Evolutionary conservation across 2,888 invertebrate species (phyloP).

Genomic region (Drosophila maculinotata): DNA sequence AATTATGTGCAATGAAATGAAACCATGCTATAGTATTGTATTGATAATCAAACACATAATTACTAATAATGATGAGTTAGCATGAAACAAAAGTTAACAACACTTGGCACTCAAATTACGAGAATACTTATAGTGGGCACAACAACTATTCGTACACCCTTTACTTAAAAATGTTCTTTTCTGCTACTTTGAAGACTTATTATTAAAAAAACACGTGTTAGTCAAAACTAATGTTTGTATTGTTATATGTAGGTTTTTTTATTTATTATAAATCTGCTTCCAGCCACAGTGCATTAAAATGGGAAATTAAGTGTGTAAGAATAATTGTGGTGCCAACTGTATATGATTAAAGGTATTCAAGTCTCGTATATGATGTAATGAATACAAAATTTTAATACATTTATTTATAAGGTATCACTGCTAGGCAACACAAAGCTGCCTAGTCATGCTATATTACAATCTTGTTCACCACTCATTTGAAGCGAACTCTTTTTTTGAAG

Average conservation of each 20-base stretch:
- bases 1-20: not conserved
- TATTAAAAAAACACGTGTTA: too few species aligned
- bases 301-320: too few species aligned
- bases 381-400: not conserved
- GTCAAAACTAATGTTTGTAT: too few species aligned
- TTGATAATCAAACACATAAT: constrained; percentile 6
- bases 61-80: not conserved
- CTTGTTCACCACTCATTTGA: constrained; percentile 9
- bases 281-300: too few species aligned
- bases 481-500: constrained; percentile 26
- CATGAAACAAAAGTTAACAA: too few species aligned
- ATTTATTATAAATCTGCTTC: too few species aligned
- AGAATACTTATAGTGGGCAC: too few species aligned
- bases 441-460: constrained; percentile 47
- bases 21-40: not conserved
- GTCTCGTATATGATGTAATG: constrained; percentile 9
- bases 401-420: not conserved
- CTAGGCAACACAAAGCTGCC: not conserved
- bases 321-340: too few species aligned
- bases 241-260: too few species aligned
- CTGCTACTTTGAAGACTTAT: too few species aligned
- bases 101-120: not conserved
- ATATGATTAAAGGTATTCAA: not conserved
- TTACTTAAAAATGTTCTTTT: too few species aligned
- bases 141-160: too few species aligned